These are phyloP conservation scores for Bombyx huttoni DNA, from an alignment of 2,888 invertebrate species.

Conservation along the genomic window DNA sequence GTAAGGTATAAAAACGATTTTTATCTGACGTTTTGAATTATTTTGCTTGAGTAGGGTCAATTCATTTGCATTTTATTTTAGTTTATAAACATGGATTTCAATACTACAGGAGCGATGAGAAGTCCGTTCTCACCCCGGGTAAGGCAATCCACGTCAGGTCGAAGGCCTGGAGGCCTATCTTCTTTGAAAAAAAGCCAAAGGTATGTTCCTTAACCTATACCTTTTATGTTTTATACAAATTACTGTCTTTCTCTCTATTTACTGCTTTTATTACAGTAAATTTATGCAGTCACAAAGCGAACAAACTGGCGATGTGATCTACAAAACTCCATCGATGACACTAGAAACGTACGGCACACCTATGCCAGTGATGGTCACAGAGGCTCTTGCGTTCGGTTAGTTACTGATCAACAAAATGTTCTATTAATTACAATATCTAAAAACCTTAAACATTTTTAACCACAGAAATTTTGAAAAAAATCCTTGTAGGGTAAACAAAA, in stretches of 20 bases:
- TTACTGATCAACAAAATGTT: conserved; percentile 1
- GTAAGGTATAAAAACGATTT: conserved; percentile 9
- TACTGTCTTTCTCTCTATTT: background rate
- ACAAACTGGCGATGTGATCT: conserved; percentile 78
- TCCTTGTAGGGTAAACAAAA: no score
- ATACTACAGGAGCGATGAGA: conserved; percentile 46
- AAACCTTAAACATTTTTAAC: no score
- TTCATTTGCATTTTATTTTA: conserved; percentile 12
- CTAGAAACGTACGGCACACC: conserved; percentile 87
- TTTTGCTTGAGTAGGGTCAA: conserved; percentile 10
- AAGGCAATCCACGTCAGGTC: conserved; percentile 45
- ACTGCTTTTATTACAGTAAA: conserved; percentile 25
- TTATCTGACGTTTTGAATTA: conserved; percentile 13
- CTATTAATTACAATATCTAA: background rate
- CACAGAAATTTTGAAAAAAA: no score
- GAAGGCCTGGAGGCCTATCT: conserved; percentile 38
- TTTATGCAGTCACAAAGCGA: conserved; percentile 33
- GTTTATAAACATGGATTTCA: conserved; percentile 38
- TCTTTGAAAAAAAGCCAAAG: conserved; percentile 48
- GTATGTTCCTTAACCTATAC: conserved; percentile 26
- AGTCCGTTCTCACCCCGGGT: conserved; percentile 62
- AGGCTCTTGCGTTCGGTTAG: conserved; percentile 87
- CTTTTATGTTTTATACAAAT: background rate
- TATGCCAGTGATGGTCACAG: conserved; percentile 89
- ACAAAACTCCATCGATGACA: conserved; percentile 80